Base-by-base conservation (phyloP, 2,797 vertebrate species). In the Malacoctenus gilli region DNA sequence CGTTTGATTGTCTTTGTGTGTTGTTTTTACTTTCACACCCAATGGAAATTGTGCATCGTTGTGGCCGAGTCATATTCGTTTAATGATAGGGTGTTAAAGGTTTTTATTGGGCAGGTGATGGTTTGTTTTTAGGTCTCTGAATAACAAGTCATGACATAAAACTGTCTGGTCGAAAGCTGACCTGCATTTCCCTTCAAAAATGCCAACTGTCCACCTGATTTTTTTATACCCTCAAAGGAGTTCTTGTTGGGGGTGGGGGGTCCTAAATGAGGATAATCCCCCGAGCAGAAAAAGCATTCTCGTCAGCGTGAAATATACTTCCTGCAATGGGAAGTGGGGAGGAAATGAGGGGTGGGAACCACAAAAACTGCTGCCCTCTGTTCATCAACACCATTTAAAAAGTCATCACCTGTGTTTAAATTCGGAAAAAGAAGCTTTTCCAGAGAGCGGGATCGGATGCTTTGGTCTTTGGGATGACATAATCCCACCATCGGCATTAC, bases 271-370 rank as follows among this genome's bases (percentile, higher is more conserved):
- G 1, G 12, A 11, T 6, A 1, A 4, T 16, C 12, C 38, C 44
- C 47, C 25, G 20, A 50, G 34, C 5, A 12, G 10, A 43, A 40
- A 55, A 35, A 28, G 38, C 2, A 4, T 15, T n/a, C 20, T 22
- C 18, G 1, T 59, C 9, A 39, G 22, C 48, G 36, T 23, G 18
- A 34, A 35, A 30, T 41, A 10, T n/a, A 2, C 35, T 76, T 79
- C 48, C 52, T 59, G 58, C 59, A 5, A 42, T 56, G 37, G 40
- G 51, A 68, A 72, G 32, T 22, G 40, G 25, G 23, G 28, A 68
- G 65, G 75, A 79, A 79, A 73, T 64, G 59, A 65, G 22, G 59
- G 72, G 59, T 54, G 58, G 54, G 44, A 44, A 28, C 6, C 16
- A 16, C 38, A 54, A 60, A 68, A 18, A 52, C 63, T 47, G 30